A percentile compares a stretch with the other conserved stretches of the same genome.
Evolutionary conservation across 2,113 vertebrate genomes (phyloP).

Genomic region (Pycnonotus jocosus): DNA sequence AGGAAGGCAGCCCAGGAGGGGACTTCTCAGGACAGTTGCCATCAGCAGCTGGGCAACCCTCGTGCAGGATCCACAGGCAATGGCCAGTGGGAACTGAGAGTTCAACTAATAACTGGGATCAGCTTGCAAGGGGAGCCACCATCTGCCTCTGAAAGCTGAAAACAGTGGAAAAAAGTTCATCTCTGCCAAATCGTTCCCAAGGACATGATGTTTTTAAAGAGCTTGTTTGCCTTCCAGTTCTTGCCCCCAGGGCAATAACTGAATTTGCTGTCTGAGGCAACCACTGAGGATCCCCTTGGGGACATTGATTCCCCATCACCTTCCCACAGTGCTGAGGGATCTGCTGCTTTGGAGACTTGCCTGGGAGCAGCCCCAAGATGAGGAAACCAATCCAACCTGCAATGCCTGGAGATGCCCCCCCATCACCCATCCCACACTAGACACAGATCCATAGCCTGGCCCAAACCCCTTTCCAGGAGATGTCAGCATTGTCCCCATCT

Average conservation of each 20-base stretch:
- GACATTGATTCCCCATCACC: neutral
- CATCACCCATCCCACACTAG: neutral
- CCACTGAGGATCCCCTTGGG: neutral
- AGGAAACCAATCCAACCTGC: neutral
- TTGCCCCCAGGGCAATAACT: neutral
- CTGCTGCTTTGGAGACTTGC: neutral
- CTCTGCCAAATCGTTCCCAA: neutral
- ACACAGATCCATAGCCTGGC: neutral
- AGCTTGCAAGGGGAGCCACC: neutral
- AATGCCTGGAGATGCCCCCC: rapidly evolving
- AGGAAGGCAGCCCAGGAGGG: neutral
- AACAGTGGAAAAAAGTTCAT: neutral
- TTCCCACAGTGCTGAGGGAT: neutral
- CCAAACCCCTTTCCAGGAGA: neutral
- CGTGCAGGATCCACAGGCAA: neutral
- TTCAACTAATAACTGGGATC: neutral
- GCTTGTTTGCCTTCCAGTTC: neutral
- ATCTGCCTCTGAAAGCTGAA: neutral
- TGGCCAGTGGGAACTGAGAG: rapidly evolving
- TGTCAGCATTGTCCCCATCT: rapidly evolving
- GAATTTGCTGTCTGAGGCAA: neutral
- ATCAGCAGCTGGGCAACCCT: neutral
- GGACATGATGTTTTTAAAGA: neutral
- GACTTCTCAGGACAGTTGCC: neutral
- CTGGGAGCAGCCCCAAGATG: neutral